These are phyloP conservation scores for Pangasius sanitwongsei DNA, from an alignment of 2,797 vertebrate genomes.

Conservation along the genomic window DNA sequence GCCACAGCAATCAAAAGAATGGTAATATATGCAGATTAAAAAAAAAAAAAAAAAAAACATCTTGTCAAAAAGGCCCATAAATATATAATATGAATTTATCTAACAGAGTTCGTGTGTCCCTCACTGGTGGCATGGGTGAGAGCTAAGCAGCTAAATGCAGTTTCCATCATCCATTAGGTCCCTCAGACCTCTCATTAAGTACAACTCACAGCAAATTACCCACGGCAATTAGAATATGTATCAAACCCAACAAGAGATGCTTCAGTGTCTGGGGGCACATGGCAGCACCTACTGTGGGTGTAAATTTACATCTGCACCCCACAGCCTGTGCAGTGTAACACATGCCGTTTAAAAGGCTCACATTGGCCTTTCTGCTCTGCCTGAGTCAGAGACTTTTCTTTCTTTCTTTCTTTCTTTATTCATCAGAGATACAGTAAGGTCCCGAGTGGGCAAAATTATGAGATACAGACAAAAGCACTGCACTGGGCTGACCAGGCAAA, in stretches of 20 bases:
- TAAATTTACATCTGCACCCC: slow-evolving; percentile 42
- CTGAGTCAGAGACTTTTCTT: slow-evolving; percentile 9
- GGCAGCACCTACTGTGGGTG: slow-evolving; percentile 45
- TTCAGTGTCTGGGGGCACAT: slow-evolving; percentile 27
- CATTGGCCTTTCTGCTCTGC: slow-evolving; percentile 22
- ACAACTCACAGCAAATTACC: slow-evolving; percentile 80
- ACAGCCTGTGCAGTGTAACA: slow-evolving; percentile 8
- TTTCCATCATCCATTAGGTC: slow-evolving; percentile 82
- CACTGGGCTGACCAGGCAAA: slow-evolving; percentile 12
- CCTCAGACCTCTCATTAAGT: slow-evolving; percentile 79
- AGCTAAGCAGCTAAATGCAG: slow-evolving; percentile 58
- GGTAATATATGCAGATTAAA: slow-evolving; percentile 70
- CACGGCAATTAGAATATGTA: slow-evolving; percentile 75
- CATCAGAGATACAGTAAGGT: slow-evolving; percentile 8
- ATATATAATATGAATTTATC: slow-evolving; percentile 72
- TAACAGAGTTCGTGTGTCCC: slow-evolving; percentile 69
- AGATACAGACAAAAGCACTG: not conserved
- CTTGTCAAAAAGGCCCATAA: not conserved
- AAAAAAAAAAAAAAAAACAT: not conserved
- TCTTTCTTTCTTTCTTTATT: not conserved
- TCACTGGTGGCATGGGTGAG: slow-evolving; percentile 51
- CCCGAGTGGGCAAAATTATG: slow-evolving; percentile 13
- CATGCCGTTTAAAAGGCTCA: slow-evolving; percentile 42
- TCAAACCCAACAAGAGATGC: slow-evolving; percentile 55
- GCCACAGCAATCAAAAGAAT: slow-evolving; percentile 78